Base-by-base conservation (phyloP, 2,888 invertebrate species). In the Epiblema foenella region DNA sequence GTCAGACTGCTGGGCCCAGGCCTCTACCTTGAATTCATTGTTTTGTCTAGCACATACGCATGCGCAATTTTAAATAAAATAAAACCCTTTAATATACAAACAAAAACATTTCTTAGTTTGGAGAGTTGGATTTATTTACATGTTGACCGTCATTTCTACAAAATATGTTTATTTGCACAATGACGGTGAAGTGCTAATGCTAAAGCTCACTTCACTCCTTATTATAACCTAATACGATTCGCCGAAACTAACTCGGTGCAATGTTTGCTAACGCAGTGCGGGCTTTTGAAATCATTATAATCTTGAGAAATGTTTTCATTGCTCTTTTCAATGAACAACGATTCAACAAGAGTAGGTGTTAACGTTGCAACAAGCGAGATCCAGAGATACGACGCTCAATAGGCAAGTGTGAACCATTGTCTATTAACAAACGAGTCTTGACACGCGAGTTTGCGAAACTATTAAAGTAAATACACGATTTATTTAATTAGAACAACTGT, bases 371-470 rank as follows among this genome's bases (percentile, higher is more conserved):
- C 76, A 79, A 64, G 73, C 74, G 83, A 86, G 88, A 89, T 88
- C 86, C 81, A 85, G 83, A 86, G 89, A 91, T 90, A 90, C 82
- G 84, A 86, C 87, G 88, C 88, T 90, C 85, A 90, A 90, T 89
- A 88, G 88, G 83, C 85, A 86, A 89, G 90, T 91, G 91, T 91
- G 89, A 90, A 89, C 87, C 80, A 89, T 89, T 90, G 88, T 90
- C 86, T 85, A 87, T 86, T 89, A 89, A 88, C 88, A 88, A 90
- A 90, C 89, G 84, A 84, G 91, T 91, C 89, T 88, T 87, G 89
- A 88, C 91, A 91, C 89, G 91, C 90, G 87, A 89, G 83, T 83
- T 91, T 91, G 85, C 89, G 88, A 90, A 91, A 91, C 89, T 88
- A 89, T 86, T 87, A 87, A n/a, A 87, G 89, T 88, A 89, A 89